Percentiles rank a stretch among this genome's conserved stretches.
Conservation (phyloP, 53 echinoderm and acorn worm species). For the Pentamera pediparva region DNA sequence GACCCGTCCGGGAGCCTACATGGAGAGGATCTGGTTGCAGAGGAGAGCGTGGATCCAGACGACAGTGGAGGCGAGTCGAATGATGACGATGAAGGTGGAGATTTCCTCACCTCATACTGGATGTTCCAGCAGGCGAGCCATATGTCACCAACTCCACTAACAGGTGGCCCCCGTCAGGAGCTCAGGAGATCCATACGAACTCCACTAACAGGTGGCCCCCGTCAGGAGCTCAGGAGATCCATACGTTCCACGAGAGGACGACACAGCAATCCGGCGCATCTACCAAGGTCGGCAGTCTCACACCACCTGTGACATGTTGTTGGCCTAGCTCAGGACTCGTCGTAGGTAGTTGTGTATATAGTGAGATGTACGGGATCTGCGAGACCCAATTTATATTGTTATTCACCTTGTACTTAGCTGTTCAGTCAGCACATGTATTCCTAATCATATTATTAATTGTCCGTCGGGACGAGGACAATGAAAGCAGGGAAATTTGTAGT, state of each 20-base stretch:
- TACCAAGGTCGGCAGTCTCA: background rate
- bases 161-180: background rate
- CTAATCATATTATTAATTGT: background rate
- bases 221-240: background rate
- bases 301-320: too few relatives aligned
- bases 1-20: background rate
- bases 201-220: background rate
- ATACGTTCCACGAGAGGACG: background rate
- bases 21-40: background rate
- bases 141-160: too few relatives aligned
- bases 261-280: background rate
- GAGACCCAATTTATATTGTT: too few relatives aligned
- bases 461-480: background rate
- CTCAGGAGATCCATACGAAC: background rate
- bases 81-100: background rate
- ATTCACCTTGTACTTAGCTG: too few relatives aligned
- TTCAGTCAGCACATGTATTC: background rate
- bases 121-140: too few relatives aligned
- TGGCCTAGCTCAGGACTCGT: too few relatives aligned
- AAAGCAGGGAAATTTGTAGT: constrained; percentile 5
- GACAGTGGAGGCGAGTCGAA: background rate
- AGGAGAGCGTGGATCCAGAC: background rate
- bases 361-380: too few relatives aligned
- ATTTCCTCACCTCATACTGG: too few relatives aligned
- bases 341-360: too few relatives aligned